Evolutionary conservation across 2,888 invertebrate species (phyloP), one percentile per base, ranked within the genome.

Genomic region (Apantesis nais): DNA sequence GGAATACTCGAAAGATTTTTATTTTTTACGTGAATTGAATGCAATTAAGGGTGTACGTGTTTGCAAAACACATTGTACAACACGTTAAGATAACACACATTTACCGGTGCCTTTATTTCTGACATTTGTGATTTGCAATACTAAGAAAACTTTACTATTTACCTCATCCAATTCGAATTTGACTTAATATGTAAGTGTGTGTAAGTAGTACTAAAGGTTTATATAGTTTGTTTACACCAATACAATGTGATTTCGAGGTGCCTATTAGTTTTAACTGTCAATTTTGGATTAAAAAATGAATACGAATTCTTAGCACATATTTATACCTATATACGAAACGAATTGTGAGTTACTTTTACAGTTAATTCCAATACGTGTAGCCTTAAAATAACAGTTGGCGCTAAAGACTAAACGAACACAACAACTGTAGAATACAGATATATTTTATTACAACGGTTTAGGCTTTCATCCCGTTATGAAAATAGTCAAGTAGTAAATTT

Each of bases 1-100:
- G 74, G 74, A 80, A 67, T 76, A 78, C 66, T 75, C 72, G 75
- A 73, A 77, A 68, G 74, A 74, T 74, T 72, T 72, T 48, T n/a
- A n/a, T n/a, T 72, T 48, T 70, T 34, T 52, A 48, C 22, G 44
- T 41, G 31, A 64, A 14, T 41, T 29, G 19, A 41, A 41, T 39
- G 29, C 25, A 14, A n/a, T 63, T n/a, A 62, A 41, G 14, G 5
- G 16, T 25, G 25, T 29, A 58, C 58, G 58, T 58, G 58, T 58
- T 58, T 58, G 3, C 4, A 4, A 12, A 55, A 25, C 25, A 29
- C 25, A 55, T n/a, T n/a, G n/a, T 25, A 55, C n/a, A 12, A 55
- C 7, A 55, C 3, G 52, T 12, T 25, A 3, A 55, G 12, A 55
- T 0, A 55, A 25, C 11, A 55, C 8, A 3, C 9, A 52, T n/a